Evolutionary conservation across 2,113 vertebrate genomes (phyloP).

Genomic region (Myodes glareolus): DNA sequence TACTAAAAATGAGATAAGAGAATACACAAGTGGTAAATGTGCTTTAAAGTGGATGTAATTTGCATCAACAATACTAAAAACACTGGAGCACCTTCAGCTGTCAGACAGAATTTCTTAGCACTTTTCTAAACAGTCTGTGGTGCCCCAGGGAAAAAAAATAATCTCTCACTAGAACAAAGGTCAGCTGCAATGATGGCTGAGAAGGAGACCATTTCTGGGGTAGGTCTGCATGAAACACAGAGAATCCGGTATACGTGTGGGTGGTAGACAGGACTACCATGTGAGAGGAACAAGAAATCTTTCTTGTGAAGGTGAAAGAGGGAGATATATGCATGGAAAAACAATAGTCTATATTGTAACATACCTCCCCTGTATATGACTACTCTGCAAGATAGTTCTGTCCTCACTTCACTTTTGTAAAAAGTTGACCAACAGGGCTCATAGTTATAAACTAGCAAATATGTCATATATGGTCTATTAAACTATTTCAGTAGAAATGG

Average conservation of each 20-base stretch:
- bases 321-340: not conserved
- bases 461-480: not conserved
- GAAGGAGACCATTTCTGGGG: not conserved
- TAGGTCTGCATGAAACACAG: not conserved
- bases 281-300: rapidly evolving
- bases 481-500: not conserved
- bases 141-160: not conserved
- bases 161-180: not conserved
- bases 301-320: not conserved
- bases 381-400: not conserved
- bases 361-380: not conserved
- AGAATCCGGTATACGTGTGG: not conserved
- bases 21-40: not conserved
- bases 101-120: not conserved
- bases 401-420: not conserved
- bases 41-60: not conserved
- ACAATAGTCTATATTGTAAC: not conserved
- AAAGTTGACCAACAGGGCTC: not conserved
- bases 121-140: not conserved
- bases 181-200: not conserved
- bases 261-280: not conserved
- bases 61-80: no score
- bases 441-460: not conserved
- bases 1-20: constrained; percentile 1
- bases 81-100: not conserved